Base-by-base conservation (phyloP, 2,797 vertebrate species). In the Channallabes apus region DNA sequence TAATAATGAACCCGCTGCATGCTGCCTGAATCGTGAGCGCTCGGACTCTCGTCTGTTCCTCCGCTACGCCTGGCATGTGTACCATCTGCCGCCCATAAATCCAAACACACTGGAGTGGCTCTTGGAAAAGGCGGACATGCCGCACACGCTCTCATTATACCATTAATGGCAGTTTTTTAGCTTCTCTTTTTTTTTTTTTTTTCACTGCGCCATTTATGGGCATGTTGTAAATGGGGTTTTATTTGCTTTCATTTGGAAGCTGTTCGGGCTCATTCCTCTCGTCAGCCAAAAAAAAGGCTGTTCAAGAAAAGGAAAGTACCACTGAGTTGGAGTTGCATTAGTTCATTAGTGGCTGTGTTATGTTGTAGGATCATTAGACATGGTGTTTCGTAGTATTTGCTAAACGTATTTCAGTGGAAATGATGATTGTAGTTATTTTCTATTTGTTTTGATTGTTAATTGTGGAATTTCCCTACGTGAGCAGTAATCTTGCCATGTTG, bases 21-120 rank as follows among this genome's bases (percentile, higher is more conserved):
- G 59, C 73, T 62, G 22, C 51, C 67, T 65, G 20, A 65, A 58
- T 35, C 61, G 27, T 27, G 15, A 82, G 69, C 68, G 6, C n/a
- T 41, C n/a, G 41, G 68, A 54, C 27, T 64, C 82, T 71, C 73
- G 32, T 58, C 77, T 80, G 78, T 85, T 83, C 59, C 72, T 87
- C 82, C 64, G 82, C 65, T 83, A 65, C 73, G 84, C 61, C 67
- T 73, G 88, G 82, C 83, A 79, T 80, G 41, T 85, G 54, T 87
- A 78, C 85, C 85, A 83, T 88, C 85, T 88, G 84, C 81, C 35
- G 64, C 32, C 75, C 71, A 79, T 90, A 88, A 89, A 87, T 82
- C 84, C 73, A 88, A 84, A 58, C 82, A 38, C 72, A 46, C 79
- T 64, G 84, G 80, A 86, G 89, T 81, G 87, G 54, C 82, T 86